Evolutionary conservation across 2,888 invertebrate genomes (phyloP).

Genomic region (Acleris emargana): DNA sequence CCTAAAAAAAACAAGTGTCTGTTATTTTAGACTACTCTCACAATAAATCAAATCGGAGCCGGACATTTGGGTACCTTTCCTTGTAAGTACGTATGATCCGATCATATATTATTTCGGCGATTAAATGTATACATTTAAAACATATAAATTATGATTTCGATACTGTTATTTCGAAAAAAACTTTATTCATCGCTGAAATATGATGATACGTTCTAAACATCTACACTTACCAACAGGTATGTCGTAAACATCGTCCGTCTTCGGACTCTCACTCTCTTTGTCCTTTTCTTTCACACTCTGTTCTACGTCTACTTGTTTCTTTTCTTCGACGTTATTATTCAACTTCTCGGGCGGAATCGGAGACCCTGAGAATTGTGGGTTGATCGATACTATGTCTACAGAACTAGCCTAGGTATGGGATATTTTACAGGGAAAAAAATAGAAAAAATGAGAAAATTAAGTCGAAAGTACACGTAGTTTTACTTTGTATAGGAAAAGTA

Average conservation of each 20-base stretch:
- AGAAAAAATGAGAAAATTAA: constrained; percentile 8
- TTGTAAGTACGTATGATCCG: neutral
- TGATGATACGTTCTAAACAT: constrained; percentile 12
- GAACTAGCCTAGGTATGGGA: constrained; percentile 16
- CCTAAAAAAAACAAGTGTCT: no score
- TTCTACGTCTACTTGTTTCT: constrained; percentile 59
- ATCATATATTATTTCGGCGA: constrained; percentile 25
- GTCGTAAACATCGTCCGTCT: constrained; percentile 75
- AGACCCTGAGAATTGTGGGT: constrained; percentile 61
- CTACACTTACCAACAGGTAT: constrained; percentile 75
- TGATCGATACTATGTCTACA: constrained; percentile 33
- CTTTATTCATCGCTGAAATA: constrained; percentile 19
- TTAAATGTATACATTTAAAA: neutral
- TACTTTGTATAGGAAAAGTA: constrained; percentile 17
- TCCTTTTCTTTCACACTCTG: constrained; percentile 58
- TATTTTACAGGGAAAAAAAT: constrained; percentile 18
- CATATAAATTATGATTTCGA: neutral
- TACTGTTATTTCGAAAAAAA: neutral
- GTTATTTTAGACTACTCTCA: no score
- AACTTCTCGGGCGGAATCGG: constrained; percentile 61
- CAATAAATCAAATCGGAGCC: no score
- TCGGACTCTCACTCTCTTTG: constrained; percentile 57
- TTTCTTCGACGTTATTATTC: constrained; percentile 70
- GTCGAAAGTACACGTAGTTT: constrained; percentile 23
- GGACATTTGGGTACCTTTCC: no score